phyloP scores from a whole-genome alignment of 2,113 vertebrate species.

The Entelurus aequoreus region DNA sequence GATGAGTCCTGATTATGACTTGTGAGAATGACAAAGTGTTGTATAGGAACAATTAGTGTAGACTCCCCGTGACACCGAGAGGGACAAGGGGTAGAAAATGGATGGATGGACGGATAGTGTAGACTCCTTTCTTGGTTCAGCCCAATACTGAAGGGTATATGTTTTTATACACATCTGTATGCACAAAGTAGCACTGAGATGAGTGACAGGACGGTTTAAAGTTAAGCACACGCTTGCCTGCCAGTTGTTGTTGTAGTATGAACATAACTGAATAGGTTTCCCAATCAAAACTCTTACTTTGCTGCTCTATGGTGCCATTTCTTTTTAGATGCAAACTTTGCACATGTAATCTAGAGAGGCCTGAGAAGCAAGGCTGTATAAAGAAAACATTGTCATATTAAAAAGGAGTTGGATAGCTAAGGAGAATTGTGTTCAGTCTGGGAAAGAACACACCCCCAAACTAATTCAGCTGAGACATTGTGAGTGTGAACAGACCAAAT shows the following conservation, averaged over 20 bases:
- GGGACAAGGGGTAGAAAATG: not conserved
- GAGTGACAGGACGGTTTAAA: no score
- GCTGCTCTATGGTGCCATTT: not conserved
- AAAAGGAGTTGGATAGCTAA: not conserved
- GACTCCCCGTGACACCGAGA: not conserved
- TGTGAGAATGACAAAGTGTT: not conserved
- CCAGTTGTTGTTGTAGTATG: not conserved
- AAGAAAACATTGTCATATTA: not conserved
- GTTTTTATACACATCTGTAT: not conserved
- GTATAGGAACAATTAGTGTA: not conserved
- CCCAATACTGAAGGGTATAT: no score
- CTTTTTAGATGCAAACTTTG: not conserved
- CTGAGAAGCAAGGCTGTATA: not conserved
- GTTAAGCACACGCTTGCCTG: no score
- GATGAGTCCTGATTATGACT: not conserved
- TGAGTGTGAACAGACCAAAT: constrained; percentile 36
- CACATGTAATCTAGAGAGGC: not conserved
- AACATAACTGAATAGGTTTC: not conserved
- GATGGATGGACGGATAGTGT: not conserved
- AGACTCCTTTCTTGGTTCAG: not conserved
- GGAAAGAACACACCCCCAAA: constrained; percentile 22
- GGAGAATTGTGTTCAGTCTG: constrained; percentile 23
- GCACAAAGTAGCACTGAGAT: not conserved
- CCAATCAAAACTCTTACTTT: not conserved
- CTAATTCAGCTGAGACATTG: constrained; percentile 17